Percentiles rank a stretch among this genome's conserved stretches.
Conservation (phyloP, 2,797 vertebrate species). For the Champsocephalus gunnari region DNA sequence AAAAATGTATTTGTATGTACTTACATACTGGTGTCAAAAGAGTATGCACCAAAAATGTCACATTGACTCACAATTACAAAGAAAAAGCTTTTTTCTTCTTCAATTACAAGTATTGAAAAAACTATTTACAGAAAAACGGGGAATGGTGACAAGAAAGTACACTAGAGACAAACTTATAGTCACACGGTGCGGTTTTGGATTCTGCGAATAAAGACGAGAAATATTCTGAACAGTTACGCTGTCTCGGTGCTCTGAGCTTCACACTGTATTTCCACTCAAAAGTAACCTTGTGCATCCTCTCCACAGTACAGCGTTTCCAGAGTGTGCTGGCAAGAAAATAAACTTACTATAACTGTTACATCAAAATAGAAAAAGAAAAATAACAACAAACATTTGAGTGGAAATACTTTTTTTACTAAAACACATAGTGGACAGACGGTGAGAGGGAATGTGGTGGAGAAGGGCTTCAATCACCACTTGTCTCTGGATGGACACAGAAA, state of each 20-base stretch:
- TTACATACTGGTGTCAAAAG: slow-evolving; percentile 85
- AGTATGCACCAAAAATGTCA: slow-evolving; percentile 84
- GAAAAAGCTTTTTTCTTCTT: slow-evolving; percentile 74
- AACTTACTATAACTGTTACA: slow-evolving; percentile 31
- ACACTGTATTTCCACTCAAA: slow-evolving; percentile 64
- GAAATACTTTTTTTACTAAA: slow-evolving; percentile 69
- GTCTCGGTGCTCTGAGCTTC: slow-evolving; percentile 54
- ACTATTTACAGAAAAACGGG: slow-evolving; percentile 85
- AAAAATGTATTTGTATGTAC: slow-evolving; percentile 87
- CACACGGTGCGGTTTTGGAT: slow-evolving; percentile 65
- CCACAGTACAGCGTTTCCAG: slow-evolving; percentile 46
- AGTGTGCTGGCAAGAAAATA: slow-evolving; percentile 54
- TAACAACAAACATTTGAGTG: slow-evolving; percentile 31
- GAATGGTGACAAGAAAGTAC: slow-evolving; percentile 73
- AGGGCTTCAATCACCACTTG: slow-evolving; percentile 10
- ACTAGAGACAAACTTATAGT: slow-evolving; percentile 74
- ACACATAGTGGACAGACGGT: slow-evolving; percentile 35
- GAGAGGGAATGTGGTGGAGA: slow-evolving; percentile 1
- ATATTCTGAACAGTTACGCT: slow-evolving; percentile 61
- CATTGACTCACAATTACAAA: slow-evolving; percentile 82
- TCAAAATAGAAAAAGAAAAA: slow-evolving; percentile 31
- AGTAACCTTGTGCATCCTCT: slow-evolving; percentile 42
- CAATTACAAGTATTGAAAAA: slow-evolving; percentile 84
- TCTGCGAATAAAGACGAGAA: slow-evolving; percentile 51
- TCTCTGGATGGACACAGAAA: slow-evolving; percentile 44